Evolutionary conservation across 1,140 invertebrate species (phyloP).

Genomic region (Aphaenogaster floridana): DNA sequence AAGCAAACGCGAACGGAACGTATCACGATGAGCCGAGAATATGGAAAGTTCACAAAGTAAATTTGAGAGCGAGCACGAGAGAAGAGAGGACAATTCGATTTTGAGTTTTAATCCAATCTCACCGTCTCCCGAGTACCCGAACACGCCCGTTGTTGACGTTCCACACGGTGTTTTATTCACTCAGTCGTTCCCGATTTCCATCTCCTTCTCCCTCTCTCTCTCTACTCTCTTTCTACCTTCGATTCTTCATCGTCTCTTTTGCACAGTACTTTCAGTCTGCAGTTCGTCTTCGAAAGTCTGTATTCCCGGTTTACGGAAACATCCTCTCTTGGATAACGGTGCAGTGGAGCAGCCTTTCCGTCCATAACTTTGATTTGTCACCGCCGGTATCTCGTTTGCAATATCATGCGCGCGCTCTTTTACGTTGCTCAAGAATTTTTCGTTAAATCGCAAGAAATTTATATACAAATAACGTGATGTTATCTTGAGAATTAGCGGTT

Average conservation of each 20-base stretch:
- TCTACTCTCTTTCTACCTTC: not conserved
- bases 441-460: not conserved
- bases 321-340: constrained; percentile 27
- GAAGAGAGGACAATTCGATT: constrained; percentile 81
- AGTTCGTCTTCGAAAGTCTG: constrained; percentile 42
- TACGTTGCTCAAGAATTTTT: not conserved
- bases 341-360: constrained; percentile 15
- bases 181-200: constrained; percentile 33
- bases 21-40: constrained; percentile 68
- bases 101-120: constrained; percentile 84
- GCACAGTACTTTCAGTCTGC: constrained; percentile 5
- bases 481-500: not conserved
- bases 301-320: constrained; percentile 52
- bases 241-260: constrained; percentile 24
- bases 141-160: constrained; percentile 70
- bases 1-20: constrained; percentile 41
- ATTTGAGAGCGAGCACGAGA: constrained; percentile 74
- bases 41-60: constrained; percentile 84
- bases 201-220: constrained; percentile 60
- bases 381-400: constrained; percentile 13
- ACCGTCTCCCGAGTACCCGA: constrained; percentile 28
- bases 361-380: constrained; percentile 60
- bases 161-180: constrained; percentile 62
- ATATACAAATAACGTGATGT: not conserved
- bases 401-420: constrained; percentile 14